Percentiles rank a stretch among this genome's conserved stretches.
Evolutionary conservation across 2,797 vertebrate species (phyloP).

Genomic region (Jordanella pulchra): DNA sequence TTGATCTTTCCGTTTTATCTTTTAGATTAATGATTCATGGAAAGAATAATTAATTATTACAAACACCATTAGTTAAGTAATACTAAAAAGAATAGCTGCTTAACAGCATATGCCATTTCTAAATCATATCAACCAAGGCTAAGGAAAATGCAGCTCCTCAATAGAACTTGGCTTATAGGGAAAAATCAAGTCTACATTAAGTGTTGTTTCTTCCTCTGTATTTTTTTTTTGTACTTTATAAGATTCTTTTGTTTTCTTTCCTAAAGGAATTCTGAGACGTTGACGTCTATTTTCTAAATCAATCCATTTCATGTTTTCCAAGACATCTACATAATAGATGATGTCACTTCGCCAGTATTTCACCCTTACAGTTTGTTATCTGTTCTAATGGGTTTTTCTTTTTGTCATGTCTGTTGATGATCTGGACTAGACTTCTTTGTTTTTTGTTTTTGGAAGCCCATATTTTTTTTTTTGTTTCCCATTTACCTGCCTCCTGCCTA

Average conservation of each 20-base stretch:
- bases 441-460: background rate
- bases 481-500: background rate
- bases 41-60: background rate
- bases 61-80: background rate
- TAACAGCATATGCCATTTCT: background rate
- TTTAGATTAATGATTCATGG: background rate
- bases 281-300: too few relatives aligned
- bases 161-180: too few relatives aligned
- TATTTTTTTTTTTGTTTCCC: background rate
- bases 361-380: background rate
- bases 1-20: background rate
- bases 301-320: too few relatives aligned
- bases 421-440: background rate
- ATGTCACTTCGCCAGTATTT: background rate
- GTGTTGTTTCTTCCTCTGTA: background rate
- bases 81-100: background rate
- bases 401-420: background rate
- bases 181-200: too few relatives aligned
- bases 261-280: background rate
- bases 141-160: background rate
- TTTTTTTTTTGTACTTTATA: background rate
- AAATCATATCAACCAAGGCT: background rate
- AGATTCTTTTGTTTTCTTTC: background rate
- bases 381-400: background rate
- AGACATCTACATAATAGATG: background rate